A percentile compares a stretch with the other conserved stretches of the same genome.
Evolutionary conservation across 2,888 invertebrate species (phyloP).

Genomic region (Notodonta ziczac): DNA sequence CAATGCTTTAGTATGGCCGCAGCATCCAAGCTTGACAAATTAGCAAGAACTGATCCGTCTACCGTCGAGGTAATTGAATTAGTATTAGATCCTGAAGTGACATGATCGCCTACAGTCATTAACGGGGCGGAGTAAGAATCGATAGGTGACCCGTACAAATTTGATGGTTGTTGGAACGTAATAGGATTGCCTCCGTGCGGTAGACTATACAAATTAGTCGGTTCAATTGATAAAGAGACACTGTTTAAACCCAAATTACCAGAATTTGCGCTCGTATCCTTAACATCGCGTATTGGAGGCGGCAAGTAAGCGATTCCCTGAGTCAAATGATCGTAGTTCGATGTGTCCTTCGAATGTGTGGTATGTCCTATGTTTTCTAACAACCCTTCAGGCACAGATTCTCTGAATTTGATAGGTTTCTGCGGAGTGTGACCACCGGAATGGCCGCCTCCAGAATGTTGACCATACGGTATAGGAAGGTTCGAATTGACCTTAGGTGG

Average conservation of each 20-base stretch:
- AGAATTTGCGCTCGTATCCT: slow-evolving; percentile 68
- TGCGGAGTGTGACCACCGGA: slow-evolving; percentile 76
- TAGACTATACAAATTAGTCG: slow-evolving; percentile 79
- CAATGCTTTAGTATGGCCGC: slow-evolving; percentile 80
- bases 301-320: slow-evolving; percentile 85
- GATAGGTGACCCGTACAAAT: slow-evolving; percentile 72
- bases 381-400: slow-evolving; percentile 89
- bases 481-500: slow-evolving; percentile 65
- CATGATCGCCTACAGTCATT: slow-evolving; percentile 78
- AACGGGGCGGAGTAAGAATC: slow-evolving; percentile 82
- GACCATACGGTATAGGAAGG: slow-evolving; percentile 74
- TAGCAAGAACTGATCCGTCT: slow-evolving; percentile 70
- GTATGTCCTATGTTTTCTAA: slow-evolving; percentile 87
- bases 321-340: slow-evolving; percentile 80
- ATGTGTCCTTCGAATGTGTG: slow-evolving; percentile 86
- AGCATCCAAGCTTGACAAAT: slow-evolving; percentile 70
- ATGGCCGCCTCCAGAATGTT: slow-evolving; percentile 73
- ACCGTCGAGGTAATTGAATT: slow-evolving; percentile 69
- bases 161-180: slow-evolving; percentile 76
- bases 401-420: slow-evolving; percentile 88
- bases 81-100: slow-evolving; percentile 72
- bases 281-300: slow-evolving; percentile 86
- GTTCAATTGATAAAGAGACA: slow-evolving; percentile 76
- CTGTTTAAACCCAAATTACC: slow-evolving; percentile 53
- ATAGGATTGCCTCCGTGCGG: slow-evolving; percentile 77